phyloP scores from a whole-genome alignment of 2,797 vertebrate species.

The Brachyalestes nurse region DNA sequence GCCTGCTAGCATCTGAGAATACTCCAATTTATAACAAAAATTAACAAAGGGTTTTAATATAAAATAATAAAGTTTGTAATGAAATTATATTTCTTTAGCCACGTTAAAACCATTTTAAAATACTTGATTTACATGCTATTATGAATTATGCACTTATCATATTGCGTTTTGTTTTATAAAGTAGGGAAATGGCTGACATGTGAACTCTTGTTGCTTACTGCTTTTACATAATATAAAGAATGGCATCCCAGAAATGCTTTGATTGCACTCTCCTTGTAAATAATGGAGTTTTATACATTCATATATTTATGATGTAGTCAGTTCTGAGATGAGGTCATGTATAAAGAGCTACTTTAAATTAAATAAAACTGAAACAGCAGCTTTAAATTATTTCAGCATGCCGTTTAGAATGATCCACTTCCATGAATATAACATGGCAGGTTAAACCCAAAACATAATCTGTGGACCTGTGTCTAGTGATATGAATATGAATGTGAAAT shows the following conservation, averaged over 20 bases:
- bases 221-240: too few species aligned
- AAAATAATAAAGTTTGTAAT: too few species aligned
- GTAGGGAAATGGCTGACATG: too few species aligned
- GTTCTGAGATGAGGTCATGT: background rate
- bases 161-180: too few species aligned
- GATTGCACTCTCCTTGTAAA: background rate
- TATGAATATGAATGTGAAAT: background rate
- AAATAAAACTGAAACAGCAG: background rate
- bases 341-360: background rate
- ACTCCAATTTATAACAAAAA: too few species aligned
- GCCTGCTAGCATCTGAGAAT: too few species aligned
- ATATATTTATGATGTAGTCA: background rate
- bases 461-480: background rate
- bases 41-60: too few species aligned
- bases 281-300: background rate
- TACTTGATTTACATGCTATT: too few species aligned
- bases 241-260: background rate
- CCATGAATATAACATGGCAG: background rate
- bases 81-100: too few species aligned
- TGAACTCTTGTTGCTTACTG: too few species aligned
- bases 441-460: background rate
- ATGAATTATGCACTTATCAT: too few species aligned
- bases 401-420: background rate
- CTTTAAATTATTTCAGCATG: background rate
- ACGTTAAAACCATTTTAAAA: too few species aligned